Conservation (phyloP, 2,888 invertebrate genomes). For the Imbricaverruca yamaguchii region DNA sequence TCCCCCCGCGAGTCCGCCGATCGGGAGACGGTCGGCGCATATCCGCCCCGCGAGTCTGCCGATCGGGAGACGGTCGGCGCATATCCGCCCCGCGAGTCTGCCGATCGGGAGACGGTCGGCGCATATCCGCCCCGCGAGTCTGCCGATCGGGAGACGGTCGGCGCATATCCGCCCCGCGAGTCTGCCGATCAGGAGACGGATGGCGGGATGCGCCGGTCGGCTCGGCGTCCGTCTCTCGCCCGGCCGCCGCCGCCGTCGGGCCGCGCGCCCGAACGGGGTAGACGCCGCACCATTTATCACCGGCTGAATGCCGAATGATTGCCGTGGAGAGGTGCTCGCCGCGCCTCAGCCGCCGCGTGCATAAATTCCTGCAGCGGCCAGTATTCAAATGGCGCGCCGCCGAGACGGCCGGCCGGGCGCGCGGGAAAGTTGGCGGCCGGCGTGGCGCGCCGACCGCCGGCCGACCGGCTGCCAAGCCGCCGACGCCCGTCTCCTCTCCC, state of each 20-base stretch:
- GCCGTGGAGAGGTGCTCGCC: neutral
- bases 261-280: neutral
- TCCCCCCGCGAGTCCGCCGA: no score
- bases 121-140: no score
- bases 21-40: no score
- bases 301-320: constrained; percentile 3
- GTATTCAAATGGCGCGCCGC: neutral
- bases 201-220: neutral
- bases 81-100: no score
- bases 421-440: neutral
- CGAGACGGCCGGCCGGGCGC: neutral
- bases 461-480: no score
- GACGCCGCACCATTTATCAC: neutral
- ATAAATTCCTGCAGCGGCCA: neutral
- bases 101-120: no score
- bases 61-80: no score
- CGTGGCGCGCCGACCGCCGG: neutral
- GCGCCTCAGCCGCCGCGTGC: neutral
- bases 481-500: no score
- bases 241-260: neutral
- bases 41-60: no score
- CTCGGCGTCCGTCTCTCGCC: neutral
- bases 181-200: no score
- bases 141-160: no score
- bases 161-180: no score